Evolutionary conservation across 1,140 invertebrate species (phyloP).

Genomic region (Anastrepha ludens): DNA sequence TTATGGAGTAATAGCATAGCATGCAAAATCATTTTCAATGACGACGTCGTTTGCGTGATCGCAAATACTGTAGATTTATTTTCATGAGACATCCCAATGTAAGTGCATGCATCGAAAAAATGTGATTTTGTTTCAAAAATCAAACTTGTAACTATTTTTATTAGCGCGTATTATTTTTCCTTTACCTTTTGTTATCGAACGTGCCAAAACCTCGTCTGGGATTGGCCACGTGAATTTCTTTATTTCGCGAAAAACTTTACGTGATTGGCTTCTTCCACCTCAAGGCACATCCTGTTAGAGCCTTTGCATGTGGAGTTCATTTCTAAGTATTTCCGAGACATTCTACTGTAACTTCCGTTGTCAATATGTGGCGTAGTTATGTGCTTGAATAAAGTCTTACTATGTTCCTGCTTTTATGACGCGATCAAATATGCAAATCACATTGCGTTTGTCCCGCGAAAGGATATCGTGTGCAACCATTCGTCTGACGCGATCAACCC

Average conservation of each 20-base stretch:
- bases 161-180: too few relatives aligned
- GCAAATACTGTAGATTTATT: too few relatives aligned
- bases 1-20: too few relatives aligned
- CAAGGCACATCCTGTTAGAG: not conserved
- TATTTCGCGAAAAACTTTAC: not conserved
- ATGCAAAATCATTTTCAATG: too few relatives aligned
- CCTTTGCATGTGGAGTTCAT: not conserved
- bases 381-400: not conserved
- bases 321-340: not conserved
- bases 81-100: too few relatives aligned
- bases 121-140: too few relatives aligned
- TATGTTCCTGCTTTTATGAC: conserved; percentile 40
- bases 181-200: too few relatives aligned
- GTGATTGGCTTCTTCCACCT: not conserved
- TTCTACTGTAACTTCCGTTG: not conserved
- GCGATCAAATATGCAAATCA: conserved; percentile 50
- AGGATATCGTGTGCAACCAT: conserved; percentile 3
- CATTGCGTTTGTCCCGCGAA: conserved; percentile 28
- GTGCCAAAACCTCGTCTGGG: not conserved
- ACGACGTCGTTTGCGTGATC: too few relatives aligned
- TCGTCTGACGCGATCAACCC: conserved; percentile 20
- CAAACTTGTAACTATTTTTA: too few relatives aligned
- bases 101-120: too few relatives aligned
- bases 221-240: conserved; percentile 3
- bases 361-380: not conserved